Evolutionary conservation across 2,888 invertebrate genomes (phyloP), one percentile per base, ranked within the genome.

Genomic region (Erebia aethiops): DNA sequence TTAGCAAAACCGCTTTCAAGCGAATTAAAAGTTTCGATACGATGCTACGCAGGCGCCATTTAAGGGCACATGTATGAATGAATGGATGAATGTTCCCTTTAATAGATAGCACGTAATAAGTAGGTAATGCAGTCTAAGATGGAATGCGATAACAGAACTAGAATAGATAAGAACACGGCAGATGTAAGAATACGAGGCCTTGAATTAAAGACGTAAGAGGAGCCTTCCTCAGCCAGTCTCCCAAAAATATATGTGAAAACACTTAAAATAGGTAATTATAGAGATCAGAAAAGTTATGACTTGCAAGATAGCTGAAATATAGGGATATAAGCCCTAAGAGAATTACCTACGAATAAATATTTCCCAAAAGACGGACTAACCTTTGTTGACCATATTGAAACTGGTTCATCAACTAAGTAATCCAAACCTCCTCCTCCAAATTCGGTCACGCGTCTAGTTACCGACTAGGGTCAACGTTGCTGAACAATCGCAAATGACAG

Each of bases 1-100:
- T 41, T 60, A 60, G 58, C 58, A 60, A 60, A 41, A 10, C 14
- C 58, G 16, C 58, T 60, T 60, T 8, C 13, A 56, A 13, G 56
- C 21, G 18, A 56, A 52, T 52, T 41, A 57, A 57, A 1, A 60
- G 16, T 14, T 26, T 14, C 41, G 2, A n/a, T n/a, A 41, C 57
- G 57, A 57, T 13, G 52, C 13, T 16, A 16, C 16, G 41, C 14
- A 60, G 35, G 58, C 41, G 41, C 58, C 58, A 60, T 60, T 41
- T 41, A 60, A 41, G 14, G 35, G 41, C 14, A 35, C n/a, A 41
- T 26, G n/a, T 58, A 58, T 58, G 58, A 35, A 35, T 41, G 58
- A 60, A 60, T 41, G 16, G 10, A 35, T 60, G 58, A 41, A 60
- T 41, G 16, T n/a, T 60, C 9, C 35, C 35, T 35, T 35, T 58